A percentile compares a stretch with the other conserved stretches of the same genome.
Conservation (phyloP, 2,113 vertebrate species). For the Gila orcuttii region DNA sequence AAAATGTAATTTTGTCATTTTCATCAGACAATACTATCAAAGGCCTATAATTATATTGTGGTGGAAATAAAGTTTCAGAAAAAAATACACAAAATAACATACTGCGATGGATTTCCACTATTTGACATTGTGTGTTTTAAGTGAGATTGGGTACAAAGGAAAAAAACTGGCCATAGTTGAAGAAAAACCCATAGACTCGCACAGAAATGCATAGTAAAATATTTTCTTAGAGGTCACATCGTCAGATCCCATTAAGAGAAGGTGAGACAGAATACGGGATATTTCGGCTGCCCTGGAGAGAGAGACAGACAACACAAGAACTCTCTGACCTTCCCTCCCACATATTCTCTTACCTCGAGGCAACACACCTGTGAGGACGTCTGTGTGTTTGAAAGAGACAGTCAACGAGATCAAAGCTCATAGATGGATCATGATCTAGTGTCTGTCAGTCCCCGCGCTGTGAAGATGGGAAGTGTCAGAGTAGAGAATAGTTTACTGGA, state of each 20-base stretch:
- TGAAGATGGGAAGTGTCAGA: neutral
- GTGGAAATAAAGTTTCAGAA: neutral
- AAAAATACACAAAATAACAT: neutral
- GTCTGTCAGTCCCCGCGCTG: constrained; percentile 21
- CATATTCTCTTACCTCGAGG: constrained; percentile 48
- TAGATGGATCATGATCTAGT: constrained; percentile 17
- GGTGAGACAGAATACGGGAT: constrained; percentile 24
- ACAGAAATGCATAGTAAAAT: neutral
- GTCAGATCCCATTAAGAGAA: constrained; percentile 21
- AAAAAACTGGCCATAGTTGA: no score
- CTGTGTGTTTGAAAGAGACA: constrained; percentile 30
- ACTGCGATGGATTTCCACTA: neutral
- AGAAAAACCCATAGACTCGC: neutral
- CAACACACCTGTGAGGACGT: constrained; percentile 43
- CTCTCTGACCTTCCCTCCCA: constrained; percentile 37
- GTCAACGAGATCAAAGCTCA: constrained; percentile 29
- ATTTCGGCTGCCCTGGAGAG: constrained; percentile 24
- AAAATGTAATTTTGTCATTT: neutral
- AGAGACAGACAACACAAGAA: constrained; percentile 24
- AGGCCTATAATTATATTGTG: neutral
- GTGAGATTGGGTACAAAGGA: no score
- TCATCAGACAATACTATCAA: neutral
- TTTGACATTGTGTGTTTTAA: neutral
- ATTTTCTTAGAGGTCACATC: constrained; percentile 13
- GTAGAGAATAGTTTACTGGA: neutral